Evolutionary conservation across 2,888 invertebrate genomes (phyloP).

Genomic region (Harpagoxenus sublaevis): DNA sequence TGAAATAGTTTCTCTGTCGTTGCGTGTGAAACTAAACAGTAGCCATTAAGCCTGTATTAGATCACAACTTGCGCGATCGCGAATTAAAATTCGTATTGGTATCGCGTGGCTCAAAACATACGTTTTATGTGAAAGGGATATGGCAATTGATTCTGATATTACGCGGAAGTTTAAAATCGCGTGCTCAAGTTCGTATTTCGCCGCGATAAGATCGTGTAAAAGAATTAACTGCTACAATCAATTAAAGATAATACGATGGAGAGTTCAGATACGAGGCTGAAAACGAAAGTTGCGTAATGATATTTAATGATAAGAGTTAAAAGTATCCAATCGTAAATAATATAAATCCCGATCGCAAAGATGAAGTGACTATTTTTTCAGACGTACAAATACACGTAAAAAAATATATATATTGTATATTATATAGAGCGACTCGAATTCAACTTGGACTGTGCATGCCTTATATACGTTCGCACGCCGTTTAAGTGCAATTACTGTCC

Average conservation of each 20-base stretch:
- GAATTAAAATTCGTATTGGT: background rate
- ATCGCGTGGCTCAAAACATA: conserved; percentile 12
- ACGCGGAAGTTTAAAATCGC: conserved; percentile 34
- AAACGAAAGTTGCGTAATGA: background rate
- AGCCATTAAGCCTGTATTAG: background rate
- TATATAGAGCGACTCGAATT: background rate
- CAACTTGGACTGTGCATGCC: background rate
- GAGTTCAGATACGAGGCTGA: background rate
- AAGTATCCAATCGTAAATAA: background rate
- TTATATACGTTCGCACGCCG: background rate
- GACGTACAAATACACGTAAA: background rate
- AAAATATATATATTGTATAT: background rate
- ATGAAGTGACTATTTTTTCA: background rate
- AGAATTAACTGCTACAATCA: conserved; percentile 21
- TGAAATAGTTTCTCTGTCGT: background rate
- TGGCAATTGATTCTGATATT: background rate
- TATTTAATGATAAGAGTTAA: background rate
- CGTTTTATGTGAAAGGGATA: conserved; percentile 7
- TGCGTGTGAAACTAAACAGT: background rate
- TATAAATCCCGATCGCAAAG: background rate
- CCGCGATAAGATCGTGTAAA: conserved; percentile 19
- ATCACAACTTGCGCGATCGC: background rate
- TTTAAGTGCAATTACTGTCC: conserved; percentile 38
- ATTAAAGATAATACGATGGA: background rate
- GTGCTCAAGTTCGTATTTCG: background rate